These are phyloP conservation scores for Halichoeres trimaculatus DNA, from an alignment of 2,113 vertebrate species.

Conservation along the genomic window DNA sequence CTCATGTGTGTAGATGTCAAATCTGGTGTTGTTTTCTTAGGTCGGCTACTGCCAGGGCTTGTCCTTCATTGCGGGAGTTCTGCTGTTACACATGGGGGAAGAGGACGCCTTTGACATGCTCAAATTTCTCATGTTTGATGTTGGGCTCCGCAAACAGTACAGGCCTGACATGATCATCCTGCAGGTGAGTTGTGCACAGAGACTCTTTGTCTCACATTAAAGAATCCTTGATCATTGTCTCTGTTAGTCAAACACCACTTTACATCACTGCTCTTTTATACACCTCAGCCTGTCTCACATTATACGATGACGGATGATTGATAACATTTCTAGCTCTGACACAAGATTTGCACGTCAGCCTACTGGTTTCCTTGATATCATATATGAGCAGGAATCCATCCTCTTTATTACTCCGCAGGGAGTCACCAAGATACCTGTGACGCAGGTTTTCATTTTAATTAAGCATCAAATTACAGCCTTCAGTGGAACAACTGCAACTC, in stretches of 20 bases:
- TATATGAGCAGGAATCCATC: not conserved
- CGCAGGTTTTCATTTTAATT: not conserved
- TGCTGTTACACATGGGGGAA: constrained; percentile 97
- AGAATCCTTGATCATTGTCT: not conserved
- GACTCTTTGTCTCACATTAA: not conserved
- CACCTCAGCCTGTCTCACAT: not conserved
- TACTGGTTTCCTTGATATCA: not conserved
- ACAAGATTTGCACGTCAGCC: too few species aligned
- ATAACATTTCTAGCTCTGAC: not conserved
- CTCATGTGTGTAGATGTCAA: constrained; percentile 2
- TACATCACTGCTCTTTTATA: not conserved
- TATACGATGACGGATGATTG: constrained; percentile 1
- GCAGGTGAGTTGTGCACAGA: constrained; percentile 63
- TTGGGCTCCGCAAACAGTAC: constrained; percentile 96
- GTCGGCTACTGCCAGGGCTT: constrained; percentile 99
- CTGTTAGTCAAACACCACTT: not conserved
- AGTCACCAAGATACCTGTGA: not conserved
- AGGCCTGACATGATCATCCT: constrained; percentile 93
- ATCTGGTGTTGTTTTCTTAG: constrained; percentile 56
- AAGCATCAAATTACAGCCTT: not conserved
- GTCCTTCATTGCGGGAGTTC: constrained; percentile 96
- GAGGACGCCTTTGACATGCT: constrained; percentile 97
- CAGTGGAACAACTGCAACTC: not conserved
- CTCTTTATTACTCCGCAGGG: not conserved
- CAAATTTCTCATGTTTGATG: constrained; percentile 97